Evolutionary conservation across 1,140 invertebrate genomes (phyloP).

Genomic region (Drosophila pruinosa): DNA sequence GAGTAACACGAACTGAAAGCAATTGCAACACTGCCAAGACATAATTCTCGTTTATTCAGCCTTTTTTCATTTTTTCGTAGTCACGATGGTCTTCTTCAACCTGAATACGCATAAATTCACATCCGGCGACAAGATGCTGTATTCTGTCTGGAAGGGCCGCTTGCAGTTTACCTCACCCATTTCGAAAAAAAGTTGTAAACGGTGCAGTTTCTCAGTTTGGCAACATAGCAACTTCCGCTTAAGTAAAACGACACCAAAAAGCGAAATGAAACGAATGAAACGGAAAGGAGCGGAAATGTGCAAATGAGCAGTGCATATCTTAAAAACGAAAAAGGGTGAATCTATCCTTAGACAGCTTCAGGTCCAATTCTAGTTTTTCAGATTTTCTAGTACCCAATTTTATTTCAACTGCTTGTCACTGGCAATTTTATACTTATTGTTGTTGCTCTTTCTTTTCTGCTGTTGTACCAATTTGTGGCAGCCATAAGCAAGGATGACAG

Average conservation of each 20-base stretch:
- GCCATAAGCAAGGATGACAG: conserved; percentile 61
- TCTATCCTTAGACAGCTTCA: not conserved
- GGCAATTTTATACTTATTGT: conserved; percentile 41
- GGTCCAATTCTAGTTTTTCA: conserved; percentile 12
- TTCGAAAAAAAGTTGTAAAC: conserved; percentile 62
- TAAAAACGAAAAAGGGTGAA: conserved; percentile 6
- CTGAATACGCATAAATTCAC: conserved; percentile 78
- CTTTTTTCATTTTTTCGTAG: conserved; percentile 2
- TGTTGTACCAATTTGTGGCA: conserved; percentile 37
- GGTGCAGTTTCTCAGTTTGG: conserved; percentile 54
- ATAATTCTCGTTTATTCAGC: not conserved
- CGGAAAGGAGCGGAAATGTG: conserved; percentile 66
- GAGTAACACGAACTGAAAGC: conserved; percentile 64
- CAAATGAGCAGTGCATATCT: conserved; percentile 75
- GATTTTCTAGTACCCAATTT: conserved; percentile 26
- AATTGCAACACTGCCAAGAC: conserved; percentile 50
- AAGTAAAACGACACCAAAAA: conserved; percentile 29
- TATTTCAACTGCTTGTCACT: conserved; percentile 44
- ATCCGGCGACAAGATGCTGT: conserved; percentile 75
- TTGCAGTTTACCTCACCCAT: conserved; percentile 50
- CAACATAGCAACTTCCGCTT: conserved; percentile 50
- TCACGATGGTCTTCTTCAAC: conserved; percentile 31
- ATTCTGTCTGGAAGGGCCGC: conserved; percentile 5
- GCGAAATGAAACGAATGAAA: conserved; percentile 23
- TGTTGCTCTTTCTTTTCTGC: not conserved